Evolutionary conservation across 2,113 vertebrate genomes (phyloP), one percentile per base, ranked within the genome.

Genomic region (Elanus axillaris): DNA sequence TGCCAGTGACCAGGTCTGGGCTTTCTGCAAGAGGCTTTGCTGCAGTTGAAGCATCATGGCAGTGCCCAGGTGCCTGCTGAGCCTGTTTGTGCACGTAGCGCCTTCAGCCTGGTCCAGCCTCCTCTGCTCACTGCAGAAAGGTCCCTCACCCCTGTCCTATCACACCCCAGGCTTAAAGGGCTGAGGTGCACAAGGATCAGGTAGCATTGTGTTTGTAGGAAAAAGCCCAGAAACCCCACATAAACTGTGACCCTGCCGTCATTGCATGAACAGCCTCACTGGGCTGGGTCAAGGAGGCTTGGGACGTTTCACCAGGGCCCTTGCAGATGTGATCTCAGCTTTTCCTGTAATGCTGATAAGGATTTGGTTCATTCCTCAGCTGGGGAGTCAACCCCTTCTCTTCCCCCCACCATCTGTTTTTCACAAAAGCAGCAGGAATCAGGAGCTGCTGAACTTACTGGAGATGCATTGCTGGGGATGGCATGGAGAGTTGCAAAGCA

Each of bases 301-400:
- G 36, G 34, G 64, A 22, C 2, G 7, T 45, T 40, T 45, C 20
- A 21, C 38, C 43, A 63, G 34, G 13, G 50, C 68, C 36, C 56
- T 63, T 13, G 2, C 9, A 42, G 32, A 18, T 34, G 27, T 7
- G 34, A 59, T 16, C 1, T 3, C 58, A 47, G 71, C 64, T 83
- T 53, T 83, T 59, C 43, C 23, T 38, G 22, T 15, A 34, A n/a
- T 2, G 8, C 31, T 10, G 5, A 20, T 34, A 52, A 58, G 45
- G 63, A 40, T 32, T 77, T 0, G 2, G 6, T 29, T 76, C 27
- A n/a, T 72, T 66, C 34, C 29, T 66, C 17, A 53, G 58, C 8
- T 1, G 1, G 16, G 29, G 23, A 45, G 38, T 59, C 69, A 50
- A 3, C 22, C 9, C 2, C 0, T 5, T 77, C 71, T 43, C 48